These are phyloP conservation scores for Drosophila affinis DNA, from an alignment of 2,888 invertebrate genomes.

Conservation along the genomic window DNA sequence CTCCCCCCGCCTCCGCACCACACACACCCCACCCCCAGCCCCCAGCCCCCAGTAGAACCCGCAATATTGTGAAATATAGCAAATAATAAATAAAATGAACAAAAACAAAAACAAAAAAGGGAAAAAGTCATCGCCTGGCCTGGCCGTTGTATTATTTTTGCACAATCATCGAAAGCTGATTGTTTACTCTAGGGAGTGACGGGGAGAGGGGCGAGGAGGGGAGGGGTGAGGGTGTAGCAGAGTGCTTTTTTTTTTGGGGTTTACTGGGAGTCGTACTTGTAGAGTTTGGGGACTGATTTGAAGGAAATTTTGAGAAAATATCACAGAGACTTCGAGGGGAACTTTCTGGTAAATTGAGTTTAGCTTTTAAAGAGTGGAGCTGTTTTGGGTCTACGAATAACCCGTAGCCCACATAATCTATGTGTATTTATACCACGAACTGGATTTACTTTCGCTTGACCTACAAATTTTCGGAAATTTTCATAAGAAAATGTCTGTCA, in stretches of 20 bases:
- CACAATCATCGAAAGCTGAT: constrained; percentile 44
- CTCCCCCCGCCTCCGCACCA: rapidly evolving
- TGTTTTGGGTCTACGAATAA: too few relatives aligned
- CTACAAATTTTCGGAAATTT: too few relatives aligned
- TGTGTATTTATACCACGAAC: too few relatives aligned
- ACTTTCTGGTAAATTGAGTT: not conserved
- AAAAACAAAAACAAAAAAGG: not conserved
- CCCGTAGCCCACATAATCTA: too few relatives aligned
- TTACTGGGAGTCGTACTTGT: not conserved
- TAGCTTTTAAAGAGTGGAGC: not conserved
- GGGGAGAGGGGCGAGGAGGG: not conserved
- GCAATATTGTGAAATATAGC: constrained; percentile 52
- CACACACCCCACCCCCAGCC: not conserved
- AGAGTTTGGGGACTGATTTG: not conserved
- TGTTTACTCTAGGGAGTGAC: constrained; percentile 34
- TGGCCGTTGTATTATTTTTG: constrained; percentile 12
- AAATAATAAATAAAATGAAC: constrained; percentile 12
- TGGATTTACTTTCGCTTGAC: too few relatives aligned
- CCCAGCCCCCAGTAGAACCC: constrained; percentile 7
- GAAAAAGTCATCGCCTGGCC: not conserved
- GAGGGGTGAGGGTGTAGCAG: not conserved
- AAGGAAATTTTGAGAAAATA: not conserved
- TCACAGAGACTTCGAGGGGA: not conserved
- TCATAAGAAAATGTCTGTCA: too few relatives aligned
- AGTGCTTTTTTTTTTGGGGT: not conserved